These are phyloP conservation scores for Monochamus saltuarius DNA, from an alignment of 1,140 invertebrate genomes.

Conservation along the genomic window DNA sequence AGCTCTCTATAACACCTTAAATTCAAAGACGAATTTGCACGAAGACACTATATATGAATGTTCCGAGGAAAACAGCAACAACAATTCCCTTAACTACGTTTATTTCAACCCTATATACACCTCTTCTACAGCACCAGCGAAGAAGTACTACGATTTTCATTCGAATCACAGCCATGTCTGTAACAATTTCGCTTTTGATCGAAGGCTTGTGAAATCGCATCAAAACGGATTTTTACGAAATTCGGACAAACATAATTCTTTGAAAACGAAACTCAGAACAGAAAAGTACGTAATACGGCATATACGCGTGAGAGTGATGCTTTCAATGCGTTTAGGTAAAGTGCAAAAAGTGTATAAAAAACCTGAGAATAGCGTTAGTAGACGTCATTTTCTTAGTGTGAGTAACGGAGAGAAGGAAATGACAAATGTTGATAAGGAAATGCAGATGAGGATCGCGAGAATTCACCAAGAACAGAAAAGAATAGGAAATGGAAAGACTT, in stretches of 20 bases:
- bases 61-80: conserved; percentile 44
- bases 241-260: conserved; percentile 22
- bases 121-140: conserved; percentile 12
- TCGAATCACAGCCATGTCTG: conserved; percentile 18
- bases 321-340: conserved; percentile 42
- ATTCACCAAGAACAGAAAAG: conserved; percentile 46
- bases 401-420: conserved; percentile 1
- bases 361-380: conserved; percentile 7
- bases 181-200: conserved; percentile 28
- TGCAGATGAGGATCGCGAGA: conserved; percentile 26
- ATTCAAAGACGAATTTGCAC: conserved; percentile 43
- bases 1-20: conserved; percentile 40
- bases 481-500: conserved; percentile 46
- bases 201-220: conserved; percentile 13
- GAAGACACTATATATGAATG: conserved; percentile 49
- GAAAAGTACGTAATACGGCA: conserved; percentile 50
- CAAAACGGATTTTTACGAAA: conserved; percentile 18
- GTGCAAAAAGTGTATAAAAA: conserved; percentile 29
- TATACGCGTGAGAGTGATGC: conserved; percentile 48
- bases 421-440: conserved; percentile 3
- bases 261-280: conserved; percentile 33
- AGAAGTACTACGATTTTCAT: conserved; percentile 29
- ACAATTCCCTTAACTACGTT: conserved; percentile 34
- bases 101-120: conserved; percentile 48
- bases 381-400: conserved; percentile 2